Base-by-base conservation (phyloP, 2,888 invertebrate genomes). In the Rhagium mordax region DNA sequence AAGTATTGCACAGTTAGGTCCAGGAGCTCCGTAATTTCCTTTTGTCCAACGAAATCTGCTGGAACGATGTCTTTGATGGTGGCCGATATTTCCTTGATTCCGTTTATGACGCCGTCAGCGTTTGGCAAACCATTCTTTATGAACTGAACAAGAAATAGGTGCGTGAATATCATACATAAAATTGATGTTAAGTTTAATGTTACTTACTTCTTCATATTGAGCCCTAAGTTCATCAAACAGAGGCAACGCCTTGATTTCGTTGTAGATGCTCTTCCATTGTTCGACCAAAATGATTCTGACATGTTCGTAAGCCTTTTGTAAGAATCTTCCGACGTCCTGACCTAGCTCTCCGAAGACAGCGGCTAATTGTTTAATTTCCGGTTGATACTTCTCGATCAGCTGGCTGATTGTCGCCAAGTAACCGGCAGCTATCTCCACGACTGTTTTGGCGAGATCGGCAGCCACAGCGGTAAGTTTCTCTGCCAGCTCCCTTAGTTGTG, bases 321-420 rank as follows among this genome's bases (percentile, higher is more conserved):
- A 27, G 21, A 88, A 83, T 72, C 88, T 88, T 1, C 84, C 87
- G n/a, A 89, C 79, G 74, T 88, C 84, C 87, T 86, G 84, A 80
- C 89, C 88, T 74, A 91, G 87, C 71, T 90, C 90, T 13, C 89
- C 87, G 41, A 92, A 79, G 0, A 89, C 86, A 66, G 89, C 89
- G 55, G 90, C 88, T 3, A 93, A 82, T 78, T 92, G 91, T 74
- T 93, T 90, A 0, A 94, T 87, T 80, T 94, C 93, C 13, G 90
- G 90, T 85, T 93, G 92, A 85, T 93, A 92, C 70, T 91, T 90
- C 78, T 93, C 92, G 68, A 92, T 85, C 84, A 93, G 88, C 79
- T 91, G 89, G 0, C 89, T 84, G 49, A 91, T 77, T 47, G 91
- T 86, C 13, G 91, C 91, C 1, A 91, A 79, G 76, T 91, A 88